These are phyloP conservation scores for Catharus fuscescens DNA, from an alignment of 2,113 vertebrate genomes.

Conservation along the genomic window DNA sequence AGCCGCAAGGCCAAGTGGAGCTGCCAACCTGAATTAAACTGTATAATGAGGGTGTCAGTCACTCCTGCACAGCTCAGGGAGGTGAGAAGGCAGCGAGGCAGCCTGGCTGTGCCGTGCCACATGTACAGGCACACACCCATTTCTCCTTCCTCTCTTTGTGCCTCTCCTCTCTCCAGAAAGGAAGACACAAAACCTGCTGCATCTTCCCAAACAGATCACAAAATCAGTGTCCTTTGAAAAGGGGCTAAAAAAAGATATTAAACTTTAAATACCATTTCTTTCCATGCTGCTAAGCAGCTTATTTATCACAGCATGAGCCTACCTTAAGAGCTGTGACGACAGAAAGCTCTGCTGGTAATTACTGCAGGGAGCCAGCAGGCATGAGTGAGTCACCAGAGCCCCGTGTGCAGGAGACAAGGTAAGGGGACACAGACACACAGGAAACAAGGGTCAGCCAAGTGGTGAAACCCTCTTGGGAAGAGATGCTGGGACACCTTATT, in stretches of 20 bases:
- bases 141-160: not conserved
- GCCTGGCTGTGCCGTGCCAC: not conserved
- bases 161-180: not conserved
- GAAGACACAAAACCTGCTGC: not conserved
- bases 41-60: conserved; percentile 39
- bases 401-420: not conserved
- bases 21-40: conserved; percentile 43
- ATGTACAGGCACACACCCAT: not conserved
- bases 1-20: not conserved
- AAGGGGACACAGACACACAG: not conserved
- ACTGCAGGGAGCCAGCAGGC: conserved; percentile 54
- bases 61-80: not conserved
- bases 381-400: conserved; percentile 45
- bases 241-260: conserved; percentile 69
- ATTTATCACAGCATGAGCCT: conserved; percentile 75
- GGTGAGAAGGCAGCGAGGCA: not conserved
- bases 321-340: conserved; percentile 73
- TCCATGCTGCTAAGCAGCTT: conserved; percentile 77
- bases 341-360: conserved; percentile 68
- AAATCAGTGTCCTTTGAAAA: conserved; percentile 64
- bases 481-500: not conserved
- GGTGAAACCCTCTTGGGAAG: not conserved
- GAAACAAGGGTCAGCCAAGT: not conserved
- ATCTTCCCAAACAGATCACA: conserved; percentile 57
- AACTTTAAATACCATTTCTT: conserved; percentile 73